Evolutionary conservation across 2,888 invertebrate species (phyloP).

Genomic region (Campoplex nolae): DNA sequence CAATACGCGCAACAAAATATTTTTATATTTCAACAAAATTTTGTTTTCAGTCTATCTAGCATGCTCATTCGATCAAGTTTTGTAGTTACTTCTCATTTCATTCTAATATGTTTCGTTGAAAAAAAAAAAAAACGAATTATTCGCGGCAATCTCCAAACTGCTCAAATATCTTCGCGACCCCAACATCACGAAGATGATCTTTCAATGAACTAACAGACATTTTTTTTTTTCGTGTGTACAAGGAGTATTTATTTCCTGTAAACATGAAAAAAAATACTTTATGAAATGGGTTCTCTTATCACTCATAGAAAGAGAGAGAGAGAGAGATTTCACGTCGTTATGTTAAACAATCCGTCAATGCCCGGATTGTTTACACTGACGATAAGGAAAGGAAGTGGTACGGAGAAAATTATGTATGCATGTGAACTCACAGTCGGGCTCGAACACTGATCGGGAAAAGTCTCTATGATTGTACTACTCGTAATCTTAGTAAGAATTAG

Average conservation of each 20-base stretch:
- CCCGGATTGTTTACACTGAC: slow-evolving; percentile 52
- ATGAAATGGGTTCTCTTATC: slow-evolving; percentile 44
- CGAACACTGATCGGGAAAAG: background rate
- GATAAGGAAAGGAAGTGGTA: slow-evolving; percentile 20
- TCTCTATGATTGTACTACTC: background rate
- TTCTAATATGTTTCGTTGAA: too few relatives aligned
- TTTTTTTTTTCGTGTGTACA: background rate
- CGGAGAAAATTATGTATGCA: slow-evolving; percentile 19
- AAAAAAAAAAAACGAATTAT: too few relatives aligned
- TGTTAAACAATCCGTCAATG: slow-evolving; percentile 55
- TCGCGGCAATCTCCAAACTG: background rate
- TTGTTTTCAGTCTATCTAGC: too few relatives aligned
- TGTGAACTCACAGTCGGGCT: slow-evolving; percentile 9
- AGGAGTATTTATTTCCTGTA: background rate
- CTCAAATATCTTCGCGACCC: background rate
- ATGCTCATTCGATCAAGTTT: too few relatives aligned
- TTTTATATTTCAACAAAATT: too few relatives aligned
- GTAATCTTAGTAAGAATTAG: background rate
- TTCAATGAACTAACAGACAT: background rate
- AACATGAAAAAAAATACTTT: slow-evolving; percentile 29
- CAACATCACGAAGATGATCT: background rate
- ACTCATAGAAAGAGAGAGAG: background rate
- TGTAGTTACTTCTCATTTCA: too few relatives aligned
- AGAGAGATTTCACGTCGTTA: background rate
- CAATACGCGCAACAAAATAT: too few relatives aligned